A percentile compares a stretch with the other conserved stretches of the same genome.
phyloP scores from a whole-genome alignment of 2,888 invertebrate genomes.

The Ametastegia equiseti region DNA sequence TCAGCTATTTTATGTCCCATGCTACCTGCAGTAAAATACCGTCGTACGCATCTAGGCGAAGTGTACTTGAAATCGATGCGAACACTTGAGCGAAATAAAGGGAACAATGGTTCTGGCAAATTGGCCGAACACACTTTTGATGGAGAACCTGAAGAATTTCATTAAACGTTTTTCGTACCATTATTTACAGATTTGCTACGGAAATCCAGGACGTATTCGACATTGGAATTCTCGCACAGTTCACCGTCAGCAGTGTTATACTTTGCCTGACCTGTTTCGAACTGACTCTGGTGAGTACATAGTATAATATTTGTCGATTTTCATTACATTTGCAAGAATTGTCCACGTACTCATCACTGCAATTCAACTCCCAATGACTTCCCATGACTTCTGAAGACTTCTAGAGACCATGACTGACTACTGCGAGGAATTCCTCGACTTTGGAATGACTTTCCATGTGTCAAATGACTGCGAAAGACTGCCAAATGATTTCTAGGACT shows the following conservation, averaged over 20 bases:
- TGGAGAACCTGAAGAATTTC: neutral
- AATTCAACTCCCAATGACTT: too few species aligned
- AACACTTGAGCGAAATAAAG: neutral
- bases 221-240: conserved; percentile 68
- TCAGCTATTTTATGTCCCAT: neutral
- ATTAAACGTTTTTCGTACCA: neutral
- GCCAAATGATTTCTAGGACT: too few species aligned
- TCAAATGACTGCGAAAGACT: too few species aligned
- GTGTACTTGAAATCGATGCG: neutral
- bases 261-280: conserved; percentile 73
- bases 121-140: neutral
- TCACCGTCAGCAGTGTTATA: conserved; percentile 68
- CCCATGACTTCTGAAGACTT: too few species aligned
- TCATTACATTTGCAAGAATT: neutral
- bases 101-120: neutral
- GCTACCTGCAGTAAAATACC: neutral
- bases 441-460: too few species aligned
- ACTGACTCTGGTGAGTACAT: conserved; percentile 67
- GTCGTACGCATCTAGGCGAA: neutral
- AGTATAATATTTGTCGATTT: conserved; percentile 3
- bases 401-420: too few species aligned
- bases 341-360: too few species aligned
- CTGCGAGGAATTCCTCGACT: too few species aligned
- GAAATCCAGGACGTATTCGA: conserved; percentile 63
- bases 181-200: conserved; percentile 66